phyloP scores from a whole-genome alignment of 2,888 invertebrate genomes.

The Silvanus unidentatus region DNA sequence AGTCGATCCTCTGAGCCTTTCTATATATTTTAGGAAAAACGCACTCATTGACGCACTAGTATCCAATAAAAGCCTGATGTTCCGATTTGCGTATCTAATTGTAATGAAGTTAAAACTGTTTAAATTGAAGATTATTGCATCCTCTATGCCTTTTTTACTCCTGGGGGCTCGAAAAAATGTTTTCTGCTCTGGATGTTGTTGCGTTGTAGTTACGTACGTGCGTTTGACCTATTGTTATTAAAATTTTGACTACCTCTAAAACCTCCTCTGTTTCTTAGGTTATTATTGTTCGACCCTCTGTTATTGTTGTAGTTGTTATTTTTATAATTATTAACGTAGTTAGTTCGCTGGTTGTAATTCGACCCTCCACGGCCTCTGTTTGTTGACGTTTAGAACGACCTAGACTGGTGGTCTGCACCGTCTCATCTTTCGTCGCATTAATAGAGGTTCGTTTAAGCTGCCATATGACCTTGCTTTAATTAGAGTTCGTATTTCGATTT shows the following conservation, averaged over 20 bases:
- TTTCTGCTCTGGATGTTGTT: too few relatives aligned
- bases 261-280: too few relatives aligned
- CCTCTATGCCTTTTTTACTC: too few relatives aligned
- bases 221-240: too few relatives aligned
- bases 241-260: too few relatives aligned
- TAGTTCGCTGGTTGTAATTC: not conserved
- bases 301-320: too few relatives aligned
- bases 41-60: conserved; percentile 9
- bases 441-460: not conserved
- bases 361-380: too few relatives aligned
- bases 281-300: too few relatives aligned
- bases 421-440: too few relatives aligned
- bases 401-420: not conserved
- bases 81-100: not conserved
- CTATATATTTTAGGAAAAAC: conserved; percentile 8
- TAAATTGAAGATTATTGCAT: conserved; percentile 1
- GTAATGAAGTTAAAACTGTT: conserved; percentile 9
- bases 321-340: not conserved
- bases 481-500: conserved; percentile 10
- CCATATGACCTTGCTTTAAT: conserved; percentile 13
- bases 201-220: too few relatives aligned
- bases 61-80: conserved; percentile 9
- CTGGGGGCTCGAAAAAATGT: too few relatives aligned
- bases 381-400: conserved; percentile 1
- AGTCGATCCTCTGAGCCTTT: conserved; percentile 8